Evolutionary conservation across 2,113 vertebrate genomes (phyloP), one percentile per base, ranked within the genome.

Genomic region (Martes martes): DNA sequence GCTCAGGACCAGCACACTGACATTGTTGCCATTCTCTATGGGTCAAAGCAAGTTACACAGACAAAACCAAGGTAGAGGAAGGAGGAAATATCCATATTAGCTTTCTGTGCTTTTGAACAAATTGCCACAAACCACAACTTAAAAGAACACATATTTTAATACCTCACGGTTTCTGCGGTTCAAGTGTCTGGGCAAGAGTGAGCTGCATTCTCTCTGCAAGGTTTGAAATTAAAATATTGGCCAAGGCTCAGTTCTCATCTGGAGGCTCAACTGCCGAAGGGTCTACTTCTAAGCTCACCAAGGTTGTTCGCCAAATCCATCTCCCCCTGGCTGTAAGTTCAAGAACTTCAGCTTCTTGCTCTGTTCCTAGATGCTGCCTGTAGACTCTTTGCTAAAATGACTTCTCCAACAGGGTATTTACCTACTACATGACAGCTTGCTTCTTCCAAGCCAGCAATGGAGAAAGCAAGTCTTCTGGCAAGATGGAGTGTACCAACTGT

Each of bases 41-140:
- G 16, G 24, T 18, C 65, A 33, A 90, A 45, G 55, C 31, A 80
- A 92, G 8, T n/a, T 36, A 31, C 24, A 33, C 0, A 31, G 33
- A 23, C 55, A 93, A 89, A 69, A 15, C 0, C 50, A 36, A 82
- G 47, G 39, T 55, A 73, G 83, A 85, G 42, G 6, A 21, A 11
- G 67, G 10, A 59, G 28, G 28, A 95, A 86, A 82, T 36, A 36
- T 4, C 7, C 63, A 45, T 33, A 26, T 10, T 85, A 11, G 19
- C 73, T 96, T 96, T 39, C 91, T n/a, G 15, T 18, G 26, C 36
- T 90, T 28, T 19, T 16, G 33, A 96, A 81, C 28, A 61, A 92
- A 50, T 55, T 65, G 52, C 36, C 15, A 55, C 26, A 96, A 65
- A 26, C 7, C 33, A 21, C 16, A 80, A 18, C 24, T 93, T 83